A percentile compares a stretch with the other conserved stretches of the same genome.
Conservation (phyloP, 2,888 invertebrate species). For the Brachypalpus laphriformis region DNA sequence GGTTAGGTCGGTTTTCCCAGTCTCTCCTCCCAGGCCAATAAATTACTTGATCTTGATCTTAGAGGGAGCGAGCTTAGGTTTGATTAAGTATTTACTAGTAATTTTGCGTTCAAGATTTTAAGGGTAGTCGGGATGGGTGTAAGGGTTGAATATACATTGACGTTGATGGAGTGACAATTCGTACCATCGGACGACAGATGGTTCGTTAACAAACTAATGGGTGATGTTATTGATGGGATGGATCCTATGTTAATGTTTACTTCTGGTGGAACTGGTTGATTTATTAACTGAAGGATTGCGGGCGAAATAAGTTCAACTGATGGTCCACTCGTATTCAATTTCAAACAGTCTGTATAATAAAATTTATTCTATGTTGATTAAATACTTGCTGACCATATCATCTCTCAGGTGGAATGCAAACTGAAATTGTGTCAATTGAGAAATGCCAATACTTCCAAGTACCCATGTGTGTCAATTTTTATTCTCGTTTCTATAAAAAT, state of each 20-base stretch:
- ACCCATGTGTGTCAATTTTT: neutral
- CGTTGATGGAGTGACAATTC: slow-evolving; percentile 70
- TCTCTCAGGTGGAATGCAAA: neutral
- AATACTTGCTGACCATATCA: no score
- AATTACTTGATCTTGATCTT: slow-evolving; percentile 20
- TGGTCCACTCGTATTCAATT: neutral
- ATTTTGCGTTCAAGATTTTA: slow-evolving; percentile 4
- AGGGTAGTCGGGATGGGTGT: neutral
- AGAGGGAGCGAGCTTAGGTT: neutral
- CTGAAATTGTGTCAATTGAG: neutral
- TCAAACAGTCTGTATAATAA: no score
- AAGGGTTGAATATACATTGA: slow-evolving; percentile 48
- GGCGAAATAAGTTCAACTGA: neutral
- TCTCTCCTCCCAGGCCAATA: neutral
- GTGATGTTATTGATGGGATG: slow-evolving; percentile 55
- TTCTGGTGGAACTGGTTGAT: slow-evolving; percentile 56
- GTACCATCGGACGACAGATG: slow-evolving; percentile 10
- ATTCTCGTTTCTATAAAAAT: slow-evolving; percentile 28
- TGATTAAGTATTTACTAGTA: slow-evolving; percentile 31
- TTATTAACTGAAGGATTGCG: slow-evolving; percentile 34
- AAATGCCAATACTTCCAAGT: neutral
- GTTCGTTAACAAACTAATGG: slow-evolving; percentile 65
- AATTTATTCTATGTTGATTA: no score
- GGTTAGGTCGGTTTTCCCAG: neutral
- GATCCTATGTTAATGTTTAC: slow-evolving; percentile 43